Evolutionary conservation across 2,797 vertebrate genomes (phyloP).

Genomic region (Malacoraja senta): DNA sequence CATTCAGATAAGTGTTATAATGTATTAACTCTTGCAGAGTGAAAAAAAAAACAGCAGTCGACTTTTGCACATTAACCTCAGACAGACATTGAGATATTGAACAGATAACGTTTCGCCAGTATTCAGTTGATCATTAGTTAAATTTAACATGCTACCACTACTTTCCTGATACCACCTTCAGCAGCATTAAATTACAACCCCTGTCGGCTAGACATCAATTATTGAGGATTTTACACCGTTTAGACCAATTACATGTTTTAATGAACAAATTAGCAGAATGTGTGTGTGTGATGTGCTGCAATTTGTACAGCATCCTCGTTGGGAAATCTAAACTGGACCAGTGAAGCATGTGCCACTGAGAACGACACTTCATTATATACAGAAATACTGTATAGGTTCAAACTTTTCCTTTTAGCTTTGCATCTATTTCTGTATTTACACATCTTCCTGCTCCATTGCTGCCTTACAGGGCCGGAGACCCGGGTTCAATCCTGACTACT

Average conservation of each 20-base stretch:
- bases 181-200: not conserved
- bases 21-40: not conserved
- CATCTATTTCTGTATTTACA: not conserved
- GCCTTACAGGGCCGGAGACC: too few relatives aligned
- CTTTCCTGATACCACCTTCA: not conserved
- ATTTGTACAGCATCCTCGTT: not conserved
- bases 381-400: not conserved
- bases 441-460: not conserved
- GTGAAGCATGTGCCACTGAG: not conserved
- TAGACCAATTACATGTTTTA: conserved; percentile 9
- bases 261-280: conserved; percentile 18
- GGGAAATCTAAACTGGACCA: not conserved
- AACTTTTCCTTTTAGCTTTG: not conserved
- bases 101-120: not conserved
- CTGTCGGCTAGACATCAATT: not conserved
- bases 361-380: not conserved
- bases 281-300: not conserved
- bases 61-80: not conserved
- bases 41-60: not conserved
- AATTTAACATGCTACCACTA: not conserved
- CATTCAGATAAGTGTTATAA: not conserved
- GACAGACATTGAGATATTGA: not conserved
- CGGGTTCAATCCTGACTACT: too few relatives aligned
- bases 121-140: not conserved
- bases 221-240: not conserved